These are phyloP conservation scores for Myotis vivesi DNA, from an alignment of 2,797 vertebrate species.

Conservation along the genomic window DNA sequence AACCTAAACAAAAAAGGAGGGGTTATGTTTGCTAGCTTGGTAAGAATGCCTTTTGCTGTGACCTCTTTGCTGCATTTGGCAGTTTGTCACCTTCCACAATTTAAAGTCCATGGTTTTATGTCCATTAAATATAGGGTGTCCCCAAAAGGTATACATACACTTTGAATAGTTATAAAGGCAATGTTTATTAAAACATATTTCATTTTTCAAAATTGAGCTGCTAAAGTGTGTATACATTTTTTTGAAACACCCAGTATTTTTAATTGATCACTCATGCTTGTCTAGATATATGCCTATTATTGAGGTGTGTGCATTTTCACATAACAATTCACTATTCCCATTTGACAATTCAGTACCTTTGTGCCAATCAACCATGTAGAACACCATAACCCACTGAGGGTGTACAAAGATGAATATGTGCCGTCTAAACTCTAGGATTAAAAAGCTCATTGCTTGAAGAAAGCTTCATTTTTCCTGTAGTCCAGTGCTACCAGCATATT, in stretches of 20 bases:
- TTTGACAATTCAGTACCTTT: neutral
- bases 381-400: neutral
- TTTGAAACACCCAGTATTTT: neutral
- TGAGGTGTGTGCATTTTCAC: neutral
- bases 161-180: too few relatives aligned
- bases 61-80: neutral
- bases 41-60: neutral
- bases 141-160: too few relatives aligned
- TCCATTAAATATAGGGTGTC: neutral
- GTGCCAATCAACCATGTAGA: neutral
- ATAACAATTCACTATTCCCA: neutral
- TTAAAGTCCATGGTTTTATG: neutral
- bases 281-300: conserved; percentile 36
- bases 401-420: neutral
- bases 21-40: neutral
- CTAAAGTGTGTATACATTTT: too few relatives aligned
- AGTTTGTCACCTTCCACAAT: neutral
- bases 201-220: too few relatives aligned
- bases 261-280: neutral
- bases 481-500: neutral
- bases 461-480: neutral
- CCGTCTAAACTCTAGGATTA: neutral
- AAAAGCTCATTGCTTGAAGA: neutral
- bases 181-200: too few relatives aligned
- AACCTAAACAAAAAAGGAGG: conserved; percentile 34